Evolutionary conservation across 2,888 invertebrate species (phyloP).

Genomic region (Mythimna pallens): DNA sequence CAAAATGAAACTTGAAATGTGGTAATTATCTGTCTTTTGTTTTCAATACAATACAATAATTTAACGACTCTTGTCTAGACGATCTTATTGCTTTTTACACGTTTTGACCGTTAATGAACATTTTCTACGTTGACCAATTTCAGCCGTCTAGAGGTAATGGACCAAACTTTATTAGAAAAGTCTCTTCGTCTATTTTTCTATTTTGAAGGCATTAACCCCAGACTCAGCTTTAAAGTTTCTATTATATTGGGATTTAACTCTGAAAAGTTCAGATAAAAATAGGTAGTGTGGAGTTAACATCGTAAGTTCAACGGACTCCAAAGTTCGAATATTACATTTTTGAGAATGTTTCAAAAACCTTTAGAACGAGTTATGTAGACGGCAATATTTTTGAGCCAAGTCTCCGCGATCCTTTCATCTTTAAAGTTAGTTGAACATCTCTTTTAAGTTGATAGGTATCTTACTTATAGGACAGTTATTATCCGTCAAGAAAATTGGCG

Average conservation of each 20-base stretch:
- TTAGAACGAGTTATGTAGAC: slow-evolving; percentile 27
- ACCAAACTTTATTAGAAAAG: slow-evolving; percentile 43
- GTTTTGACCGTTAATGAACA: slow-evolving; percentile 39
- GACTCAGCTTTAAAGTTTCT: slow-evolving; percentile 29
- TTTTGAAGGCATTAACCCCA: slow-evolving; percentile 31
- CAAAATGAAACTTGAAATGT: slow-evolving; percentile 14
- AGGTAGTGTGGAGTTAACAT: slow-evolving; percentile 22
- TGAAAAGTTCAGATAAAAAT: slow-evolving; percentile 35
- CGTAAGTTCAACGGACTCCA: slow-evolving; percentile 22
- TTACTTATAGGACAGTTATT: slow-evolving; percentile 40
- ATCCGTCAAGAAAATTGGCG: slow-evolving; percentile 40
- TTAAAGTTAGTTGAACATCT: slow-evolving; percentile 49
- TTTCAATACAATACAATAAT: slow-evolving; percentile 37
- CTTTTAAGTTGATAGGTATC: slow-evolving; percentile 41
- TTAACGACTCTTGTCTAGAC: slow-evolving; percentile 48
- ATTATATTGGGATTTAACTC: slow-evolving; percentile 28
- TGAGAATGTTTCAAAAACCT: slow-evolving; percentile 31
- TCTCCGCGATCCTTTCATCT: slow-evolving; percentile 52
- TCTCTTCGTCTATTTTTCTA: slow-evolving; percentile 24
- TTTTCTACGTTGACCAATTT: slow-evolving; percentile 42
- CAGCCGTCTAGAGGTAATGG: slow-evolving; percentile 41
- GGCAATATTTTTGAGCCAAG: slow-evolving; percentile 49
- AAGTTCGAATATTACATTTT: slow-evolving; percentile 48
- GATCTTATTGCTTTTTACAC: slow-evolving; percentile 40
- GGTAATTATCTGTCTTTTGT: slow-evolving; percentile 36